Evolutionary conservation across 92 coral and sea anemone species (phyloP), one percentile per base, ranked within the genome.

Genomic region (Siderastrea radians): DNA sequence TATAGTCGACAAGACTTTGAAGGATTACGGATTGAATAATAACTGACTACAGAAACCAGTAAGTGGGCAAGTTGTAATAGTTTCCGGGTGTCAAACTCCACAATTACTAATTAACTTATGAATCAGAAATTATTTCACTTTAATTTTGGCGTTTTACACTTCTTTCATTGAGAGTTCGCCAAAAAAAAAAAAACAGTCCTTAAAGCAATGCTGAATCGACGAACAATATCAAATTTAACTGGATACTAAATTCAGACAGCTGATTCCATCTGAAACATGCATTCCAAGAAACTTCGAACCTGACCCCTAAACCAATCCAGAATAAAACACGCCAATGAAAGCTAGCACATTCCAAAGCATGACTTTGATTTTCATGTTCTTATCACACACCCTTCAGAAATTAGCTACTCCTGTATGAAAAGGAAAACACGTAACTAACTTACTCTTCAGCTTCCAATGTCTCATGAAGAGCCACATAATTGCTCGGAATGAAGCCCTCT

Each of bases 391-490:
- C 43, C 54, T 79, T 77, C 58, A 61, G n/a, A 9, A 47, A 66
- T 70, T 57, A 60, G 49, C 57, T 26, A 45, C 71, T 83, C 5
- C 17, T 53, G 60, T 57, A 57, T 45, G 9, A 47, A 64, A 57
- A 14, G 14, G 7, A 53, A 63, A 13, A 13, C 5, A 7, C 68
- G 3, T 7, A 49, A 48, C 26, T 48, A 7, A 97, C 99, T 97
- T 89, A 97, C 99, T 93, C 96, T 91, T 97, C 99, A 12, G 99
- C 99, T 82, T 97, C 99, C 75, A 97, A 69, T 14, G 99, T 88
- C 78, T 94, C 90, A 16, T 90, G 79, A 77, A 91, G 95, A 7
- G 99, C 99, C 49, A 97, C 98, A 91, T 97, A 97, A 82, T 97
- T 97, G 84, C 98, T 97, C 0, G 99, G 99, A 83, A 97, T 94